phyloP scores from a whole-genome alignment of 2,888 invertebrate species.

The Amphimallon solstitiale region DNA sequence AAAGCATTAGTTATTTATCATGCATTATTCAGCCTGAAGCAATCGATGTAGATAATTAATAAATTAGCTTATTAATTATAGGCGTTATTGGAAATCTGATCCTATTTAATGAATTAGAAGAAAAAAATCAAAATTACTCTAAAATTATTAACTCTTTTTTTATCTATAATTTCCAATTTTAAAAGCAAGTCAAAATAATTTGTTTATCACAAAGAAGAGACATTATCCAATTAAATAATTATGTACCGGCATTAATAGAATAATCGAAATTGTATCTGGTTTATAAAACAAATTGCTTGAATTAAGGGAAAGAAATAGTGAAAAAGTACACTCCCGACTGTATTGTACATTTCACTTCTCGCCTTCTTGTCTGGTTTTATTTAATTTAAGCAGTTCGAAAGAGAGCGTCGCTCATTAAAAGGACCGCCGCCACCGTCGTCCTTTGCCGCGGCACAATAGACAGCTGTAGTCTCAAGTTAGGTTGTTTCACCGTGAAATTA shows the following conservation, averaged over 20 bases:
- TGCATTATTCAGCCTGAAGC: too few species aligned
- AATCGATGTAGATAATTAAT: too few species aligned
- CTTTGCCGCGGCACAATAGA: conserved; percentile 29
- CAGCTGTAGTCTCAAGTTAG: conserved; percentile 26
- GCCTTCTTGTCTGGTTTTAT: background rate
- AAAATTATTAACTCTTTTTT: background rate
- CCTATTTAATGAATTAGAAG: background rate
- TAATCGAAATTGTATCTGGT: background rate
- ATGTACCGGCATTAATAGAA: background rate
- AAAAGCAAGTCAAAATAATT: conserved; percentile 14
- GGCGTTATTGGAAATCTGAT: background rate
- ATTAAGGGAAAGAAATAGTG: background rate
- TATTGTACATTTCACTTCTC: background rate
- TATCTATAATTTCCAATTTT: conserved; percentile 6
- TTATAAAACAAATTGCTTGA: background rate
- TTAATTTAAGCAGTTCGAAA: conserved; percentile 16
- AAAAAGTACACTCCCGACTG: background rate
- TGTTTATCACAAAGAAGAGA: background rate
- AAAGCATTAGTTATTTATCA: too few species aligned
- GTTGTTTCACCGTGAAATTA: conserved; percentile 46
- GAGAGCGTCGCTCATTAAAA: conserved; percentile 28
- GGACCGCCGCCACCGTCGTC: conserved; percentile 7
- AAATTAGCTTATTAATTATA: too few species aligned
- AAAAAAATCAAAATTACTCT: conserved; percentile 1
- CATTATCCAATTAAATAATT: conserved; percentile 8